phyloP scores from a whole-genome alignment of 2,888 invertebrate genomes.

The Yponomeuta malinellus region DNA sequence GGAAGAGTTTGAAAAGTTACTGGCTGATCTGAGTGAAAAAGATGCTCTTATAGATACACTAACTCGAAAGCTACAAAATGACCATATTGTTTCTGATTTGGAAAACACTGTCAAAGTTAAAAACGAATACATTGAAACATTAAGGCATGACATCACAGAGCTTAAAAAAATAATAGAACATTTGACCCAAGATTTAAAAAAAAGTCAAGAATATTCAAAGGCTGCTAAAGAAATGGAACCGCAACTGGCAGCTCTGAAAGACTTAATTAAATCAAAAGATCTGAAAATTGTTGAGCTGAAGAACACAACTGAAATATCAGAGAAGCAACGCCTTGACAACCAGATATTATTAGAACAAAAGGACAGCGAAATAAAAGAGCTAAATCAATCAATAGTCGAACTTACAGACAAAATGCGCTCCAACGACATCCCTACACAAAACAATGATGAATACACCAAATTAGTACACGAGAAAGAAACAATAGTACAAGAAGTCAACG shows the following conservation, averaged over 20 bases:
- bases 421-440: constrained; percentile 21
- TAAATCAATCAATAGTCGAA: constrained; percentile 51
- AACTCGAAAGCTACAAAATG: constrained; percentile 34
- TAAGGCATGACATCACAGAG: constrained; percentile 30
- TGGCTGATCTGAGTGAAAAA: constrained; percentile 56
- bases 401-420: constrained; percentile 39
- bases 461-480: constrained; percentile 44
- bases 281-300: constrained; percentile 38
- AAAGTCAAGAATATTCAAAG: not conserved
- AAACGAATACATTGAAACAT: constrained; percentile 44
- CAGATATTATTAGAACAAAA: constrained; percentile 38
- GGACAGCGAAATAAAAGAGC: constrained; percentile 57
- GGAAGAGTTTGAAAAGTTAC: constrained; percentile 51
- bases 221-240: constrained; percentile 35
- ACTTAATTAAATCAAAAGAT: constrained; percentile 44
- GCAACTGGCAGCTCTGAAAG: constrained; percentile 38
- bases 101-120: constrained; percentile 38
- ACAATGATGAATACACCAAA: constrained; percentile 46
- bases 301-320: constrained; percentile 32
- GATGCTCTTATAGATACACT: constrained; percentile 50
- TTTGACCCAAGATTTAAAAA: constrained; percentile 32
- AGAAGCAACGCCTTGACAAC: constrained; percentile 32
- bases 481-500: constrained; percentile 39
- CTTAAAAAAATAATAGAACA: constrained; percentile 37
- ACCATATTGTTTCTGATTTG: constrained; percentile 21